phyloP scores from a whole-genome alignment of 1,140 invertebrate species.

The Pissodes strobi region DNA sequence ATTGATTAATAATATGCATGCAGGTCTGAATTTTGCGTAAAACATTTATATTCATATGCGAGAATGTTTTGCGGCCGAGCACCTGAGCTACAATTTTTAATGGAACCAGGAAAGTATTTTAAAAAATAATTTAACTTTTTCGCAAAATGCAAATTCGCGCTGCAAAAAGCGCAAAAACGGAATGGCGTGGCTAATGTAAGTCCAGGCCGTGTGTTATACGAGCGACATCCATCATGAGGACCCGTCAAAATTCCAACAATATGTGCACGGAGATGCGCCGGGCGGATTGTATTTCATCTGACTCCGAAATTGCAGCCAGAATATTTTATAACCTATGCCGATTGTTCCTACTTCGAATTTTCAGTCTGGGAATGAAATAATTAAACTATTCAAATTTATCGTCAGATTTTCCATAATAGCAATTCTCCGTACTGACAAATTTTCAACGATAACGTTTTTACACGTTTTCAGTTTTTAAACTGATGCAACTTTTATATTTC shows the following conservation, averaged over 20 bases:
- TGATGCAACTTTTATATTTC: no score
- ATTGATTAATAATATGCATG: no score
- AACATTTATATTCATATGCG: conserved; percentile 6
- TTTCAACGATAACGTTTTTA: conserved; percentile 1
- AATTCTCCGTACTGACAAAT: conserved; percentile 7
- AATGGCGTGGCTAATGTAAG: conserved; percentile 14
- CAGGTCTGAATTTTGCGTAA: background rate
- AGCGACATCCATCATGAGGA: conserved; percentile 36
- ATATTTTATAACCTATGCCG: conserved; percentile 40
- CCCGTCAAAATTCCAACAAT: conserved; percentile 43
- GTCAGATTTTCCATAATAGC: conserved; percentile 12
- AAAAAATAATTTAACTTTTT: conserved; percentile 22
- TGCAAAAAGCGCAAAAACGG: conserved; percentile 15
- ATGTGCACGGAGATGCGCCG: conserved; percentile 29
- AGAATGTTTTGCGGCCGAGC: background rate
- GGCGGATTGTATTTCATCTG: conserved; percentile 38
- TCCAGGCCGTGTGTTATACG: conserved; percentile 23
- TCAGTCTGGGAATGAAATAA: conserved; percentile 28
- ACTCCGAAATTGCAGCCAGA: conserved; percentile 31
- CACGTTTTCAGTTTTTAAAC: background rate
- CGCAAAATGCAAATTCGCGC: conserved; percentile 13
- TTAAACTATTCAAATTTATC: conserved; percentile 40
- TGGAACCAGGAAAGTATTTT: conserved; percentile 27
- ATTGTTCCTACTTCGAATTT: conserved; percentile 35
- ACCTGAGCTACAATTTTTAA: conserved; percentile 3